These are phyloP conservation scores for Spicauda simplicius DNA, from an alignment of 2,888 invertebrate genomes.

Conservation along the genomic window DNA sequence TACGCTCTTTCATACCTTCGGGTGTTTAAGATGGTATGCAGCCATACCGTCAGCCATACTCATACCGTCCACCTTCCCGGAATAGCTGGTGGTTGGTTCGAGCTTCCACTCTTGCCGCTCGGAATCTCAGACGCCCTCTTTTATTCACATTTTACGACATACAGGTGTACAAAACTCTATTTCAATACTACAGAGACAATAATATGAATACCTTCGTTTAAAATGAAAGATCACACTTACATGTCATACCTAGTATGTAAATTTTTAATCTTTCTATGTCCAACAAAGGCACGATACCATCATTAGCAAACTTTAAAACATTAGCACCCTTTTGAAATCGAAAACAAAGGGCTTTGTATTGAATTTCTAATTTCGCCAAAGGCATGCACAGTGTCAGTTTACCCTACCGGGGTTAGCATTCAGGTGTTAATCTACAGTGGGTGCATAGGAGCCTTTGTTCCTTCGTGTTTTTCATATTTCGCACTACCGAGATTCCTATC, in stretches of 20 bases:
- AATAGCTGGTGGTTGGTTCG: too few species aligned
- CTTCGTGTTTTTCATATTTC: constrained; percentile 55
- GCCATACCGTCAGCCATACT: too few species aligned
- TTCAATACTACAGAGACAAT: too few species aligned
- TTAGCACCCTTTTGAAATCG: constrained; percentile 12
- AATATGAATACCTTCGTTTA: too few species aligned
- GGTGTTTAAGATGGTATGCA: too few species aligned
- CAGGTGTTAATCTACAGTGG: constrained; percentile 13
- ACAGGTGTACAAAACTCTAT: too few species aligned
- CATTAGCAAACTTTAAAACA: constrained; percentile 30
- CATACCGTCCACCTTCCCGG: too few species aligned
- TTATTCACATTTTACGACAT: too few species aligned
- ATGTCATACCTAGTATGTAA: neutral
- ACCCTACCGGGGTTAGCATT: constrained; percentile 12
- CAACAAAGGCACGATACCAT: constrained; percentile 1
- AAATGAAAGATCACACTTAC: neutral
- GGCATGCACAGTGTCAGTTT: constrained; percentile 15
- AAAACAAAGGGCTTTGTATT: constrained; percentile 23
- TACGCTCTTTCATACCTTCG: too few species aligned
- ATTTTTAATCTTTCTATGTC: neutral
- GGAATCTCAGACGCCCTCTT: too few species aligned
- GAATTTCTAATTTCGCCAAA: constrained; percentile 25
- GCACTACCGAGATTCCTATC: constrained; percentile 48
- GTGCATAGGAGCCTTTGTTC: constrained; percentile 39
- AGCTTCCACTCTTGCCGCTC: too few species aligned